A percentile compares a stretch with the other conserved stretches of the same genome.
Conservation (phyloP, 2,888 invertebrate genomes). For the Sphaerophoria rueppellii region DNA sequence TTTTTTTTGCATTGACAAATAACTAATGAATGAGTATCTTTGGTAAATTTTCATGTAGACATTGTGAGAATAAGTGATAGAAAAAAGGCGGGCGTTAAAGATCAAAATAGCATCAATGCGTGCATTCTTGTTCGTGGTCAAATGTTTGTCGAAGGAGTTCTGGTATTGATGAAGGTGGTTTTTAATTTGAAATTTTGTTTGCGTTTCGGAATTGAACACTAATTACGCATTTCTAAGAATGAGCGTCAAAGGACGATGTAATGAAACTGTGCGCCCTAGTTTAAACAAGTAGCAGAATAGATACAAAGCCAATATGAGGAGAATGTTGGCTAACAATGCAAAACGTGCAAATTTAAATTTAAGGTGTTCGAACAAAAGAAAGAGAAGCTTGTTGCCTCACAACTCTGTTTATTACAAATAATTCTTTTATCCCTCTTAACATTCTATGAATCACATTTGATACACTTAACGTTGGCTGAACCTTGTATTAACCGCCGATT, state of each 20-base stretch:
- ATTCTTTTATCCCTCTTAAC: too few species aligned
- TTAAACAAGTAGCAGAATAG: too few species aligned
- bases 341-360: too few species aligned
- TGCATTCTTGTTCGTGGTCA: neutral
- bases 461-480: too few species aligned
- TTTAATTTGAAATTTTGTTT: slow-evolving; percentile 38
- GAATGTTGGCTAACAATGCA: too few species aligned
- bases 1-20: slow-evolving; percentile 15
- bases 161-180: neutral
- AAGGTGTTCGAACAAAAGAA: too few species aligned
- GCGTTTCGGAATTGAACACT: slow-evolving; percentile 42
- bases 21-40: slow-evolving; percentile 22
- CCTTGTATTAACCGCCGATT: too few species aligned
- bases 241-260: neutral
- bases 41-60: slow-evolving; percentile 30
- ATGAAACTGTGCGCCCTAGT: too few species aligned
- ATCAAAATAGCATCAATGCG: slow-evolving; percentile 21
- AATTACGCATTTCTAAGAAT: slow-evolving; percentile 43
- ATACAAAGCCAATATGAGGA: too few species aligned
- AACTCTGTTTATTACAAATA: too few species aligned
- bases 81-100: slow-evolving; percentile 14
- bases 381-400: too few species aligned
- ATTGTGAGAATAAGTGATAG: slow-evolving; percentile 22
- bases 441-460: too few species aligned
- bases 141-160: slow-evolving; percentile 1